Evolutionary conservation across 2,113 vertebrate genomes (phyloP).

Genomic region (Otus sunia): DNA sequence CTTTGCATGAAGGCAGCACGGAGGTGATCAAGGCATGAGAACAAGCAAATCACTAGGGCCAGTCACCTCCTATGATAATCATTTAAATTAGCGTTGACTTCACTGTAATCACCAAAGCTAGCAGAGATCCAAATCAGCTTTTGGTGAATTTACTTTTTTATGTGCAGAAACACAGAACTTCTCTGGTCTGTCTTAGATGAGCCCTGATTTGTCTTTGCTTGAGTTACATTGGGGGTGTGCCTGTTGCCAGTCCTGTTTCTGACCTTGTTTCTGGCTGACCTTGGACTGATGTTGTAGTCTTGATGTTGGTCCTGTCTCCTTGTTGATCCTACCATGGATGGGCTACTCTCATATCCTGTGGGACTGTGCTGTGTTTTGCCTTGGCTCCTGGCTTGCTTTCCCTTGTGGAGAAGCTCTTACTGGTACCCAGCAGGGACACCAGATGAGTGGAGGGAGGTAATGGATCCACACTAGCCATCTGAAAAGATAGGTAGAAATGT

Average conservation of each 20-base stretch:
- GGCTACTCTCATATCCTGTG: not conserved
- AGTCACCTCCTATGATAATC: not conserved
- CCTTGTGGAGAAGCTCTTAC: not conserved
- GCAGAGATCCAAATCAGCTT: not conserved
- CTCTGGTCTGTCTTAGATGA: not conserved
- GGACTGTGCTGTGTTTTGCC: not conserved
- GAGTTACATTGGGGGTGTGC: not conserved
- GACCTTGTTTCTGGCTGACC: not conserved
- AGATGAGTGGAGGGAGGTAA: not conserved
- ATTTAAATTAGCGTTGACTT: not conserved
- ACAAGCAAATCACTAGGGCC: not conserved
- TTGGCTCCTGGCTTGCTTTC: not conserved
- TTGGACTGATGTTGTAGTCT: not conserved
- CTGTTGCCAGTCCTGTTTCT: not conserved
- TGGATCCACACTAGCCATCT: rapidly evolving
- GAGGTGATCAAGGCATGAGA: not conserved
- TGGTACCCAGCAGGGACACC: not conserved
- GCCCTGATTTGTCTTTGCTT: not conserved
- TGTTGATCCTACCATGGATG: not conserved
- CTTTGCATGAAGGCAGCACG: not conserved
- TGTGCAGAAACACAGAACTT: not conserved
- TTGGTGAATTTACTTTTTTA: not conserved
- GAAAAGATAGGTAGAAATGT: not conserved
- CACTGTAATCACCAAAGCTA: not conserved
- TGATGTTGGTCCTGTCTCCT: not conserved